phyloP scores from a whole-genome alignment of 2,888 invertebrate genomes.

The Orthosia gothica region DNA sequence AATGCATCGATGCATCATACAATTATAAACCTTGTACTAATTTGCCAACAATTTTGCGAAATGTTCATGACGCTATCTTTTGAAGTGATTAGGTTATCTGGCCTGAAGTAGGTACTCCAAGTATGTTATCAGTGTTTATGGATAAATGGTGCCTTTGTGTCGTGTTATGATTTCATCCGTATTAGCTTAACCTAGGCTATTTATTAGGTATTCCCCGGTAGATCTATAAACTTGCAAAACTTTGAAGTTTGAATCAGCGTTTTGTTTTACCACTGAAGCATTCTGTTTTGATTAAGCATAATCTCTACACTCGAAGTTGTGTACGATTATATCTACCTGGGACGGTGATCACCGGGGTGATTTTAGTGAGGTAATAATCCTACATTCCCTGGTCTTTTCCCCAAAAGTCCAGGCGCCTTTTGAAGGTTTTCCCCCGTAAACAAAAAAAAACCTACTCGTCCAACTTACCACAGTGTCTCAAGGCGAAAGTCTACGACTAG shows the following conservation, averaged over 20 bases:
- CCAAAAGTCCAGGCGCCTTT: no score
- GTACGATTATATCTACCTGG: no score
- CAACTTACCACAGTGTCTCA: no score
- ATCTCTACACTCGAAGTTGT: no score
- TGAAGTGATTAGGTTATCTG: slow-evolving; percentile 62
- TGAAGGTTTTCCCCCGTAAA: no score
- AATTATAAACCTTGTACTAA: slow-evolving; percentile 37
- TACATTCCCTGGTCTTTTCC: no score
- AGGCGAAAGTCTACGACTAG: no score
- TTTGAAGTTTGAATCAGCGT: background rate
- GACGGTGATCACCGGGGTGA: no score
- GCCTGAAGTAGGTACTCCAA: slow-evolving; percentile 44
- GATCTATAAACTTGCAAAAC: background rate
- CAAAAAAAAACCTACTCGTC: no score
- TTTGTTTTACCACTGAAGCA: background rate
- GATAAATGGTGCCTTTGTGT: slow-evolving; percentile 40
- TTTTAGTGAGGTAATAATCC: no score
- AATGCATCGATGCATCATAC: slow-evolving; percentile 36
- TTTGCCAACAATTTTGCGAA: slow-evolving; percentile 33
- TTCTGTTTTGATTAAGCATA: no score
- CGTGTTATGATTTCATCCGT: slow-evolving; percentile 37
- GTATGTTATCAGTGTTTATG: slow-evolving; percentile 50
- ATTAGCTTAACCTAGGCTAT: background rate
- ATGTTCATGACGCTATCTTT: slow-evolving; percentile 36
- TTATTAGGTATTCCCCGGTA: background rate